phyloP scores from a whole-genome alignment of 2,888 invertebrate genomes.

The Allygus modestus region DNA sequence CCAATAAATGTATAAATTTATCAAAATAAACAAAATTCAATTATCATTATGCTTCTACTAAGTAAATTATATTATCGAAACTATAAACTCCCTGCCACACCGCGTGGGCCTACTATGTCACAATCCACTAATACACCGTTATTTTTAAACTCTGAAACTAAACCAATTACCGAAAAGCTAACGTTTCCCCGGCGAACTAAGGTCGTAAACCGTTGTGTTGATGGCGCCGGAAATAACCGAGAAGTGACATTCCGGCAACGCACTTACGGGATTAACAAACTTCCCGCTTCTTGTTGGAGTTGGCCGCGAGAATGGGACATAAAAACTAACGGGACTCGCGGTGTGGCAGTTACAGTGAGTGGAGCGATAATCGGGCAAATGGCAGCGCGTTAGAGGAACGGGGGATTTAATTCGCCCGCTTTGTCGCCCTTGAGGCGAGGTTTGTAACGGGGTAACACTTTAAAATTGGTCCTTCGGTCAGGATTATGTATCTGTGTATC shows the following conservation, averaged over 20 bases:
- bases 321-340: no score
- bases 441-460: background rate
- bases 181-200: background rate
- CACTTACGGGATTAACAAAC: slow-evolving; percentile 38
- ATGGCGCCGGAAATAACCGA: slow-evolving; percentile 38
- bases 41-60: no score
- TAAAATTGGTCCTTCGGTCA: background rate
- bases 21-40: no score
- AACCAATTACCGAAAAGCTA: slow-evolving; percentile 43
- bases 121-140: background rate
- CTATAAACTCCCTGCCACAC: no score
- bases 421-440: background rate
- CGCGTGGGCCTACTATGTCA: no score
- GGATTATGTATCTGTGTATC: no score
- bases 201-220: slow-evolving; percentile 32
- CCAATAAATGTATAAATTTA: no score
- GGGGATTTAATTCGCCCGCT: background rate
- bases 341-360: background rate
- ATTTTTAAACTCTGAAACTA: background rate
- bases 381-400: background rate
- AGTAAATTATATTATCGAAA: no score
- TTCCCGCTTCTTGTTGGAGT: slow-evolving; percentile 1
- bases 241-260: background rate
- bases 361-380: background rate
- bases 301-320: background rate